phyloP scores from a whole-genome alignment of 2,888 invertebrate genomes.

The Conops quadrifasciatus region DNA sequence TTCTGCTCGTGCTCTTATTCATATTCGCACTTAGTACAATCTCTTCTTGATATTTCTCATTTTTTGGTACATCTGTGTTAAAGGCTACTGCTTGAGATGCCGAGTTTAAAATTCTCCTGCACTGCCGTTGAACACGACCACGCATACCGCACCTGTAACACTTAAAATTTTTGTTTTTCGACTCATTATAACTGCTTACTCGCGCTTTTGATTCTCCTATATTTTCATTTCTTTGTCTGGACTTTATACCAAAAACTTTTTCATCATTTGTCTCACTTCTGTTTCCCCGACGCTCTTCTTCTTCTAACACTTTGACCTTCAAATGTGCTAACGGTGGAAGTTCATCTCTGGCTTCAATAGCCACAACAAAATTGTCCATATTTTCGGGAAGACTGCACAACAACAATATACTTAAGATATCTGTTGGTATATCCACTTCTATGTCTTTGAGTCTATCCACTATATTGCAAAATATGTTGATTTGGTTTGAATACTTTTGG shows the following conservation, averaged over 20 bases:
- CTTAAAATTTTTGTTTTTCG: neutral
- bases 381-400: slow-evolving; percentile 37
- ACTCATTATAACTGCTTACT: neutral
- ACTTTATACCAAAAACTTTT: neutral
- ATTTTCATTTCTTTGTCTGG: neutral
- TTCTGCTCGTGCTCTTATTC: neutral
- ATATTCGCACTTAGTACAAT: neutral
- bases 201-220: too few species aligned
- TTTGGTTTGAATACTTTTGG: slow-evolving; percentile 13
- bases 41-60: neutral
- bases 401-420: slow-evolving; percentile 26
- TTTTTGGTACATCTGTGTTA: neutral
- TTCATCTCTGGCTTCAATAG: slow-evolving; percentile 37
- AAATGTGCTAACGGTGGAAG: slow-evolving; percentile 5
- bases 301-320: slow-evolving; percentile 1
- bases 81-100: neutral
- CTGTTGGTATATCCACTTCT: neutral
- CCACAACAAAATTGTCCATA: slow-evolving; percentile 38
- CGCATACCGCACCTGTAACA: neutral
- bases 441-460: slow-evolving; percentile 37
- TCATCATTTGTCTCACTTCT: neutral
- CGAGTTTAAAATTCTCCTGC: neutral
- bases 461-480: slow-evolving; percentile 37
- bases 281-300: neutral
- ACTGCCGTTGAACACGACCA: neutral